These are phyloP conservation scores for Orthosia gracilis DNA, from an alignment of 2,888 invertebrate genomes.

Conservation along the genomic window DNA sequence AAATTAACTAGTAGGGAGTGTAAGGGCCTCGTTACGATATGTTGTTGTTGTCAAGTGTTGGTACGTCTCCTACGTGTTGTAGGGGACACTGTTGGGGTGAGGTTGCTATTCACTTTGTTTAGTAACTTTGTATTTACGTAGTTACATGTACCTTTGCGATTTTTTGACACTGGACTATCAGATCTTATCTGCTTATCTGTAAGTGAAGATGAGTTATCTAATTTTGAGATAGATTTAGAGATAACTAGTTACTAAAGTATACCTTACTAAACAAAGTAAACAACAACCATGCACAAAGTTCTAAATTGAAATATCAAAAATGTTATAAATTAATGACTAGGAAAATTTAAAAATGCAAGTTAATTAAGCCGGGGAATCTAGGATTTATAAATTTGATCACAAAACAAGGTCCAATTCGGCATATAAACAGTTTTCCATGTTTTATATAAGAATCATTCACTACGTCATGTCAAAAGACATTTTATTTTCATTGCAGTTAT, in stretches of 20 bases:
- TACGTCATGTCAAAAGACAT: constrained; percentile 67
- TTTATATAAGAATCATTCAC: constrained; percentile 70
- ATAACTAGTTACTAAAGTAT: constrained; percentile 1
- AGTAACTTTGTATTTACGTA: constrained; percentile 3
- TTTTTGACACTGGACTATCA: neutral
- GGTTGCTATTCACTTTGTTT: constrained; percentile 52
- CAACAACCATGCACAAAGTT: constrained; percentile 72
- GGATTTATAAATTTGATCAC: constrained; percentile 73
- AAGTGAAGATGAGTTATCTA: constrained; percentile 15
- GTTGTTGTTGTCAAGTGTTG: constrained; percentile 68
- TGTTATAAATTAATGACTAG: constrained; percentile 74
- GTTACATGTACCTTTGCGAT: constrained; percentile 12
- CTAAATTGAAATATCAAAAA: constrained; percentile 72
- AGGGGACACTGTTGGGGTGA: constrained; percentile 43
- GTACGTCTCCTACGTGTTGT: constrained; percentile 49
- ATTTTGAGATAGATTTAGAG: neutral
- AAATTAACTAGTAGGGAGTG: constrained; percentile 73
- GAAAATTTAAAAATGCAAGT: constrained; percentile 66
- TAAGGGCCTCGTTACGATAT: constrained; percentile 68
- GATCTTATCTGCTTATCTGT: constrained; percentile 8
- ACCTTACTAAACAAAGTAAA: constrained; percentile 53
- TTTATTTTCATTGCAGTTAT: constrained; percentile 68
- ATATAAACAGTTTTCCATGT: constrained; percentile 71
- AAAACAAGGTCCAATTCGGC: constrained; percentile 82
- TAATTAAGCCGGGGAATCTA: constrained; percentile 75